A percentile compares a stretch with the other conserved stretches of the same genome.
Conservation (phyloP, 2,797 vertebrate genomes). For the Chromobotia macracanthus region DNA sequence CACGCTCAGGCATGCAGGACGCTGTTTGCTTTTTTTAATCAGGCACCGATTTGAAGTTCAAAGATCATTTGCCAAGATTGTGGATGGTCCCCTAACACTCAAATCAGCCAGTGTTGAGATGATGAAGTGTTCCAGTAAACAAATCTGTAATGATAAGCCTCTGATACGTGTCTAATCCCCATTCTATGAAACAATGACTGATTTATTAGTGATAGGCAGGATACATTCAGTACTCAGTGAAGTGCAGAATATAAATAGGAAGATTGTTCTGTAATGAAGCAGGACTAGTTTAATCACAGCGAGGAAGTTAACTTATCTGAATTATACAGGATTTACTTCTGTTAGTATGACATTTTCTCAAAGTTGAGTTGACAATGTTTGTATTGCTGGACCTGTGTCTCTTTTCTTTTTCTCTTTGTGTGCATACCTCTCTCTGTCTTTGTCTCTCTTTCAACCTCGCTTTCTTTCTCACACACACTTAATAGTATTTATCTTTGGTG, state of each 20-base stretch:
- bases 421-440: background rate
- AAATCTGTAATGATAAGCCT: conserved; percentile 53
- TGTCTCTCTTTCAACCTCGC: background rate
- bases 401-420: background rate
- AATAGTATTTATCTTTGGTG: conserved; percentile 9
- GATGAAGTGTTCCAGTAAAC: conserved; percentile 47
- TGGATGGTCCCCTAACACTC: conserved; percentile 19
- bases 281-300: conserved; percentile 24
- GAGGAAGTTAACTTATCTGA: background rate
- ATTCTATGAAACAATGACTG: conserved; percentile 40
- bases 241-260: conserved; percentile 31
- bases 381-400: background rate
- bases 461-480: conserved; percentile 11
- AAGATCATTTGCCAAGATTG: conserved; percentile 44
- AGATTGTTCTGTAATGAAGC: conserved; percentile 27
- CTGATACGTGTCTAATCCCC: conserved; percentile 50
- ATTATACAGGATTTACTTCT: conserved; percentile 28
- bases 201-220: conserved; percentile 44
- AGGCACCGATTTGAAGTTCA: conserved; percentile 34
- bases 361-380: background rate
- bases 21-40: conserved; percentile 38
- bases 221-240: conserved; percentile 19
- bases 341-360: background rate
- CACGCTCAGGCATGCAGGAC: conserved; percentile 23
- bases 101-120: conserved; percentile 45